Conservation (phyloP, 2,113 vertebrate genomes). For the Amazona guildingii region DNA sequence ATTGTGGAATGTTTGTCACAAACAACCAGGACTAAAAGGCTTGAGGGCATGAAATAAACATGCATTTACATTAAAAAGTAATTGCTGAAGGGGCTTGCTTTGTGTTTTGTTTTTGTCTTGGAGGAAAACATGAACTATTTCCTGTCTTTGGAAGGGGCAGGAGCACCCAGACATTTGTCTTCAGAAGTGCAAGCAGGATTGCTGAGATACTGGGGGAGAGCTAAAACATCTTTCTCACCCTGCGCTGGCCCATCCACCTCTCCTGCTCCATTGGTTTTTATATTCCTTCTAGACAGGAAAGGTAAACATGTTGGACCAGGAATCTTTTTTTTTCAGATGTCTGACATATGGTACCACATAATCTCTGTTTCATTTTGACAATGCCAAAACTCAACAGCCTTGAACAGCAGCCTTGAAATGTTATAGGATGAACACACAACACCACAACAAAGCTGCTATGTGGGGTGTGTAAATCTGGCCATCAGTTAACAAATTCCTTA, state of each 20-base stretch:
- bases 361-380: conserved; percentile 13
- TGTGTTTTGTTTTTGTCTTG: neutral
- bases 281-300: neutral
- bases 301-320: neutral
- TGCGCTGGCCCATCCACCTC: neutral
- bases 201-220: neutral
- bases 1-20: conserved; percentile 67
- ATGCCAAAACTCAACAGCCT: conserved; percentile 55
- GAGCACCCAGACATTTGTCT: neutral
- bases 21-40: conserved; percentile 58
- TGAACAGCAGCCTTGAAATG: conserved; percentile 34
- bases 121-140: neutral
- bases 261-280: neutral
- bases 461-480: neutral
- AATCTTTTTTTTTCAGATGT: conserved; percentile 48
- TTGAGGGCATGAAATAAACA: conserved; percentile 69
- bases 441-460: conserved; percentile 37
- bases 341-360: conserved; percentile 48
- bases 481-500: neutral
- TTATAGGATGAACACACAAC: neutral
- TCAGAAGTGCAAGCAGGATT: neutral
- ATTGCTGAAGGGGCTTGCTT: conserved; percentile 23
- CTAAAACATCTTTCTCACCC: neutral
- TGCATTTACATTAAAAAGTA: conserved; percentile 67
- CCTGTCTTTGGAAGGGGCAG: neutral